Evolutionary conservation across 2,797 vertebrate species (phyloP).

Genomic region (Rhynchonycteris naso): DNA sequence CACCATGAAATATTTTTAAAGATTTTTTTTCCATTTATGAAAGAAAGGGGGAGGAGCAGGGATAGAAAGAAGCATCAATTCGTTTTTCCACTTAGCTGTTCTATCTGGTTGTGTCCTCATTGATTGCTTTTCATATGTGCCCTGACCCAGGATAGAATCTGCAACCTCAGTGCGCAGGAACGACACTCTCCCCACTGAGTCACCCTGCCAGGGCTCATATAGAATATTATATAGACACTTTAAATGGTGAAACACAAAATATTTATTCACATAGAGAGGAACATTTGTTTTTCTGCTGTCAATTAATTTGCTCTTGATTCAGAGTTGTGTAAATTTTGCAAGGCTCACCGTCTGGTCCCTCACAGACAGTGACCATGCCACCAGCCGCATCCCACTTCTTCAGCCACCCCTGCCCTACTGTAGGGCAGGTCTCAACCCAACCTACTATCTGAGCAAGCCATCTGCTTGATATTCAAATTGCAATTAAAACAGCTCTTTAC

Average conservation of each 20-base stretch:
- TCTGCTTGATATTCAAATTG: background rate
- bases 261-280: background rate
- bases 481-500: background rate
- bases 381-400: background rate
- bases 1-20: too few relatives aligned
- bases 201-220: background rate
- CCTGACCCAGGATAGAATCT: too few relatives aligned
- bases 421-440: background rate
- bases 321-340: accelerated
- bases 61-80: too few relatives aligned
- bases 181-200: too few relatives aligned
- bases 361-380: too few relatives aligned
- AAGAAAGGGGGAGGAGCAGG: too few relatives aligned
- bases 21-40: too few relatives aligned
- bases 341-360: background rate
- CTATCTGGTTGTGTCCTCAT: too few relatives aligned
- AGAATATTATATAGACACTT: background rate
- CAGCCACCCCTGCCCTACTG: background rate
- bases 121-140: too few relatives aligned
- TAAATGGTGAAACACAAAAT: background rate
- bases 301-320: background rate
- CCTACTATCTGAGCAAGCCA: background rate
- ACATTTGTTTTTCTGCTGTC: background rate
- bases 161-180: too few relatives aligned
- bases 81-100: too few relatives aligned